Base-by-base conservation (phyloP, 2,888 invertebrate genomes). In the Syrista parreyssii region DNA sequence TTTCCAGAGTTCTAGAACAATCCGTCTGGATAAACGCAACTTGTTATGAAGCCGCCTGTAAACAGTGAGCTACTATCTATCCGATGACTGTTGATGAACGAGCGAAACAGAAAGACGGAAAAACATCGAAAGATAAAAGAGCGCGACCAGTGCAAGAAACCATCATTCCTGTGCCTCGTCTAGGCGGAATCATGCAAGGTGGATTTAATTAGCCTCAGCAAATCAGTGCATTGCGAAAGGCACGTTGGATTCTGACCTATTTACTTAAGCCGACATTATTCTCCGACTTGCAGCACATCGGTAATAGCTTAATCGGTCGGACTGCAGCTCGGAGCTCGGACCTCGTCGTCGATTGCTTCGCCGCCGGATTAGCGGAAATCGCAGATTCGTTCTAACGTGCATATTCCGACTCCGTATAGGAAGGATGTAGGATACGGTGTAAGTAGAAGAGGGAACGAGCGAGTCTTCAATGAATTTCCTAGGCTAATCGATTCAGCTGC, bases 171-270 rank as follows among this genome's bases (percentile, higher is more conserved):
- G 1, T 15, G 15, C 72, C 72, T 12, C 72, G 72, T 12, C 15
- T 3, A 30, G 72, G 72, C 68, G 76, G 76, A 76, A 74, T 78
- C 73, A 82, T 79, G 83, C 85, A 83, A 82, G 82, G 84, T 86
- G 83, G 85, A 86, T 85, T 88, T 88, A 87, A 88, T 87, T 87
- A 85, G 85, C 82, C 76, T 72, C 82, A 78, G 80, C 83, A 82
- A 83, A 84, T 84, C 82, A 82, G 77, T 79, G 79, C 80, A 82
- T 86, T 86, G 82, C 81, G 83, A 85, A 83, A 85, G 80, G 80
- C 78, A 55, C 75, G 68, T 33, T 75, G 68, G 32, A 68, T 33
- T 74, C 36, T 55, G 74, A 55, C 69, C 75, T 79, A 34, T 68
- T 55, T 68, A 68, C 15, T 68, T n/a, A 68, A 68, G 68, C 68